Percentiles rank a stretch among this genome's conserved stretches.
These are phyloP conservation scores for Tethea ocularis DNA, from an alignment of 2,888 invertebrate genomes.

Conservation along the genomic window DNA sequence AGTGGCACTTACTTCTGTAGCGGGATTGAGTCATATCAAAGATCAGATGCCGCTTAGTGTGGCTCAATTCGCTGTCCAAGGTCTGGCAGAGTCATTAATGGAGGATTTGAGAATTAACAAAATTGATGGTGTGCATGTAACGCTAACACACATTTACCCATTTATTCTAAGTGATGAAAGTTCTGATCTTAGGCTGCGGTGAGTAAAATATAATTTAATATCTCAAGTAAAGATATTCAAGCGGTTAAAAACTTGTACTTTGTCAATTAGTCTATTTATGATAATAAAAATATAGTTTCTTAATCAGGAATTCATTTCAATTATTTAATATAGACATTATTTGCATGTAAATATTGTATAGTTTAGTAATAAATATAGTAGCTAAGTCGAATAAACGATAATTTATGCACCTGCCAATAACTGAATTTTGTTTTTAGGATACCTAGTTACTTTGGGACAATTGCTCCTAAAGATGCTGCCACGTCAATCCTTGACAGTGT, in stretches of 20 bases:
- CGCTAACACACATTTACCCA: slow-evolving; percentile 85
- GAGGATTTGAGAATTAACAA: slow-evolving; percentile 84
- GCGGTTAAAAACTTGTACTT: no score
- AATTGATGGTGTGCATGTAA: slow-evolving; percentile 82
- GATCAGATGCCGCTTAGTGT: slow-evolving; percentile 85
- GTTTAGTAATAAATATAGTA: no score
- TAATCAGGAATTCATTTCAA: no score
- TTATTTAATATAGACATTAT: no score
- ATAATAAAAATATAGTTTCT: no score
- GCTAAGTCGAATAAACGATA: no score
- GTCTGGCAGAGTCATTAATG: slow-evolving; percentile 85
- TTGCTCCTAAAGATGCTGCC: slow-evolving; percentile 84
- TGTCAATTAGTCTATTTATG: no score
- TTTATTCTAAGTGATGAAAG: slow-evolving; percentile 83
- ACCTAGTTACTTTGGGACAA: slow-evolving; percentile 86
- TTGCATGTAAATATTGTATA: no score
- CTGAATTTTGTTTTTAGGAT: slow-evolving; percentile 71
- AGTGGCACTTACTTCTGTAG: slow-evolving; percentile 85
- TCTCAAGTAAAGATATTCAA: no score
- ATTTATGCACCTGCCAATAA: background rate
- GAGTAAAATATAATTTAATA: slow-evolving; percentile 21
- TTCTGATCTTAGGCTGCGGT: slow-evolving; percentile 83
- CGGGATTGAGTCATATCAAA: slow-evolving; percentile 83
- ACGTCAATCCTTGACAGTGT: slow-evolving; percentile 84
- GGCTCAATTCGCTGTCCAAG: slow-evolving; percentile 87